Conservation (phyloP, 2,888 invertebrate genomes). For the Myathropa florea region DNA sequence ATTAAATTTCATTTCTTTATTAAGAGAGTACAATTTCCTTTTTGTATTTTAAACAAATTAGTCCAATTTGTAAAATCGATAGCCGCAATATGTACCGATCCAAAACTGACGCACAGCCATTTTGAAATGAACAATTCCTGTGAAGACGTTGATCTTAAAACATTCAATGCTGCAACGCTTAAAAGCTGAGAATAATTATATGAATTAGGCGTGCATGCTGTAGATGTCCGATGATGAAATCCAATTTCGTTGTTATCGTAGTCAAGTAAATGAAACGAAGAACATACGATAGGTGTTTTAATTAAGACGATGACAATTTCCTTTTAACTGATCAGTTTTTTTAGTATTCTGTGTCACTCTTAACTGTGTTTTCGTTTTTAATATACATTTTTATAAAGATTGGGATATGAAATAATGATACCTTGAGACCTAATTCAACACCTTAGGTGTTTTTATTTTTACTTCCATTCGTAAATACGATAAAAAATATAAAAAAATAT, state of each 20-base stretch:
- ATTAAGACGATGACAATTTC: background rate
- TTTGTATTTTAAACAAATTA: too few species aligned
- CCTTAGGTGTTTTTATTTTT: background rate
- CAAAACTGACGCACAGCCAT: background rate
- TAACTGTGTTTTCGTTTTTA: background rate
- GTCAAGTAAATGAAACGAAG: background rate
- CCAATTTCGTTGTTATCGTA: background rate
- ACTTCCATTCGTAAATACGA: constrained; percentile 11
- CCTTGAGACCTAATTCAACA: constrained; percentile 25
- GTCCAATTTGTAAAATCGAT: too few species aligned
- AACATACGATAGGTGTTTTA: background rate
- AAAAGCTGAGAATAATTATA: too few species aligned
- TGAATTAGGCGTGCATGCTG: background rate
- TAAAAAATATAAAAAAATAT: too few species aligned
- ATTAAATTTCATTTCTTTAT: background rate
- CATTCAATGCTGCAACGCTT: too few species aligned
- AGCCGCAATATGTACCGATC: background rate
- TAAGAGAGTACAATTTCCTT: too few species aligned
- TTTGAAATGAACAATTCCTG: background rate
- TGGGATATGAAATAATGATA: constrained; percentile 60
- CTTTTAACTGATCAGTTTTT: background rate
- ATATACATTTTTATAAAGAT: constrained; percentile 5
- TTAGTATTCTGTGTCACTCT: constrained; percentile 17
- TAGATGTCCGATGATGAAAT: background rate
- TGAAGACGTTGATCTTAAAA: background rate